Evolutionary conservation across 92 coral and sea anemone species (phyloP), one percentile per base, ranked within the genome.

Genomic region (Zoanthus sansibaricus): DNA sequence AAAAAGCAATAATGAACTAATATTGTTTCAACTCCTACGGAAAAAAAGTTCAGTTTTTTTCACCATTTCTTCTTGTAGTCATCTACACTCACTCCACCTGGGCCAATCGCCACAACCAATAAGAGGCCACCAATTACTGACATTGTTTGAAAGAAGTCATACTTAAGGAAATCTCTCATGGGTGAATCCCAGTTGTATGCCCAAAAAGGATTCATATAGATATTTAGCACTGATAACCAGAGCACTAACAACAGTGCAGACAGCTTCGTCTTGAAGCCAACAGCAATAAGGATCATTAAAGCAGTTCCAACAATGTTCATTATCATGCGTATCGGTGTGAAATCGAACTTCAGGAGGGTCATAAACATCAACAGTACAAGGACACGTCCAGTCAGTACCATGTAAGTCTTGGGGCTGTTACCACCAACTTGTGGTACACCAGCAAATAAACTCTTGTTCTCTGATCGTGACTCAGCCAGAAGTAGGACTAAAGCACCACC

Each of bases 31-130:
- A 30, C 67, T 54, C 64, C 79, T 76, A 32, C 44, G 52, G 13
- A 4, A 20, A 75, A 25, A 74, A 75, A 20, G 69, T 64, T 32
- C 30, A 55, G 49, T 70, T 83, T 61, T 47, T 64, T 89, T 86
- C 89, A 97, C 99, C 99, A 97, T 75, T 97, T 97, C 87, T 97
- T 97, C 90, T 97, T 97, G 83, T 97, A 97, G 72, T 97, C 99
- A 79, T 97, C 99, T 25, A 97, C 99, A 33, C 99, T 97, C 45
- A 97, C 99, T 14, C 99, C 99, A 32, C 99, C 99, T 8, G 99
- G 99, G 15, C 99, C 99, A 42, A 97, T 92, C 32, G 99, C 98
- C 61, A 97, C 99, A 9, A 97, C 98, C 69, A 97, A 90, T 61
- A 97, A 83, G 88, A 97, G 84, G 47, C 99, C 99, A 42, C 99